Evolutionary conservation across 2,113 vertebrate genomes (phyloP), one percentile per base, ranked within the genome.

Genomic region (Cinclus mexicanus): DNA sequence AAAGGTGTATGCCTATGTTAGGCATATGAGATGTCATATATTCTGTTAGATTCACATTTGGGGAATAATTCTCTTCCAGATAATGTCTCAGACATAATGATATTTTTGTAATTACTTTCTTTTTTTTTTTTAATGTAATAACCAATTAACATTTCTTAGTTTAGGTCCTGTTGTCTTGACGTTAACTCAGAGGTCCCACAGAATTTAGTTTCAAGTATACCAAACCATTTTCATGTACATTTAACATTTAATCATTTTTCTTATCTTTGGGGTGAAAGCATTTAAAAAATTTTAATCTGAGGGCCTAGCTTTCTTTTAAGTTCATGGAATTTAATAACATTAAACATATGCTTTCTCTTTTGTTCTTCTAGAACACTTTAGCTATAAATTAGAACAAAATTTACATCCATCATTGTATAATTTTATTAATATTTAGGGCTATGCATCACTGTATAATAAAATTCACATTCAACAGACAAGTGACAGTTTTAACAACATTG

Each of bases 231-330:
- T 74, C 13, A 22, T 20, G 16, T 7, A 26, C 7, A 9, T 72
- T 77, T 72, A 90, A 29, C 0, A 0, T 61, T 69, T 53, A 72
- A 35, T 47, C 0, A 21, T 41, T 70, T 89, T 65, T 65, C 7
- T 52, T 67, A 42, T 11, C 7, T 2, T 21, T 50, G 14, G 8
- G 2, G 5, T 80, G 25, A 82, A 91, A 85, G 23, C 20, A 52
- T 21, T 78, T 74, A n/a, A 13, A 78, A 67, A 35, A 13, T 80
- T 87, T 12, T 74, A 35, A 83, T 50, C 7, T 33, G 13, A 55
- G 4, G 9, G 7, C 21, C 9, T 35, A 29, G 29, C 17, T 81
- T 69, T 72, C n/a, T n/a, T 74, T 49, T 46, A 83, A 61, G 14
- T 56, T 5, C 2, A 25, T 20, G 33, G 7, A 20, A 68, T 76